Conservation (phyloP, 2,888 invertebrate species). For the Tiphia femorata region DNA sequence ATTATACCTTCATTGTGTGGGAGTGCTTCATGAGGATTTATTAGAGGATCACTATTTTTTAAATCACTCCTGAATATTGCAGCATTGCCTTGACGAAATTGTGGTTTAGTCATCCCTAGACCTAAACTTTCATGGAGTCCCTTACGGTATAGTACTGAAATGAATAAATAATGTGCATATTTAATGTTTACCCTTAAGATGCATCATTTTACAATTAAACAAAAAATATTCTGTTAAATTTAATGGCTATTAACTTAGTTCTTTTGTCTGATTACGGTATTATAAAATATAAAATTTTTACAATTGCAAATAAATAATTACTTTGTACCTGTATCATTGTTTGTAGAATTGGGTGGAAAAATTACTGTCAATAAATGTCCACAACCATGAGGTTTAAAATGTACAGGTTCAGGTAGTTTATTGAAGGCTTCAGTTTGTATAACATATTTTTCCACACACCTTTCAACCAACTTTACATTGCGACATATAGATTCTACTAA, state of each 20-base stretch:
- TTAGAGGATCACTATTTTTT: conserved; percentile 70
- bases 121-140: conserved; percentile 80
- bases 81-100: conserved; percentile 81
- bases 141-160: conserved; percentile 76
- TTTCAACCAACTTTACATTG: conserved; percentile 77
- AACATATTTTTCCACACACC: conserved; percentile 74
- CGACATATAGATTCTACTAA: conserved; percentile 82
- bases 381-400: conserved; percentile 80
- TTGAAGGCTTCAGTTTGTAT: conserved; percentile 70
- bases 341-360: conserved; percentile 77
- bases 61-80: conserved; percentile 72
- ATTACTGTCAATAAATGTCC: conserved; percentile 84
- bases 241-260: background rate
- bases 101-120: conserved; percentile 78
- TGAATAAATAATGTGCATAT: conserved; percentile 5
- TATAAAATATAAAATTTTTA: background rate
- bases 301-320: background rate
- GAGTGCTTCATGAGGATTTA: conserved; percentile 82
- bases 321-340: conserved; percentile 78
- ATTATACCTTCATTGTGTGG: conserved; percentile 18
- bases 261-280: background rate
- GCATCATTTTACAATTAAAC: background rate
- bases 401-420: conserved; percentile 78
- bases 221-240: background rate
- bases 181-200: background rate